These are phyloP conservation scores for Sciurus niger DNA, from an alignment of 2,113 vertebrate species.

Conservation along the genomic window DNA sequence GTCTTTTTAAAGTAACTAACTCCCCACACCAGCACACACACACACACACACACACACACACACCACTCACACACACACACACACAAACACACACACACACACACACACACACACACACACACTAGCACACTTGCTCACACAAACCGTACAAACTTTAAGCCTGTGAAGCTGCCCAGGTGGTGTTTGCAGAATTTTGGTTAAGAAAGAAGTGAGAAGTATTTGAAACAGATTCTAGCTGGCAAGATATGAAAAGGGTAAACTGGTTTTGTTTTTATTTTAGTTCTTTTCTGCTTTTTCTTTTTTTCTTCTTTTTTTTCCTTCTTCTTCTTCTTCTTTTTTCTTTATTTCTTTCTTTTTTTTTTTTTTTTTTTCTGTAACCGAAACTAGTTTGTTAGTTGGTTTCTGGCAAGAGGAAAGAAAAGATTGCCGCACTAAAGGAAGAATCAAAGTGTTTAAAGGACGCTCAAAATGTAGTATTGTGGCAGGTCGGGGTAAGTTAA, in stretches of 20 bases:
- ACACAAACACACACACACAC: constrained; percentile 62
- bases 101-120: constrained; percentile 74
- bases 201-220: constrained; percentile 85
- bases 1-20: constrained; percentile 88
- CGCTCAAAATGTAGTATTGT: constrained; percentile 85
- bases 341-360: neutral
- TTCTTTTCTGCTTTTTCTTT: neutral
- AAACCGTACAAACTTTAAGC: constrained; percentile 88
- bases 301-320: neutral
- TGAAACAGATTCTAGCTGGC: constrained; percentile 79
- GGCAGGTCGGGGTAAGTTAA: constrained; percentile 88
- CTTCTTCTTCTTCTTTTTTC: neutral
- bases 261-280: constrained; percentile 1
- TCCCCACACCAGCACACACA: constrained; percentile 75
- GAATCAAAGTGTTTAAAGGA: constrained; percentile 81
- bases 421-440: constrained; percentile 84
- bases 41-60: constrained; percentile 52
- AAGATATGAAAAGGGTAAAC: constrained; percentile 10
- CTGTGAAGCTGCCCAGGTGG: constrained; percentile 89
- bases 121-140: constrained; percentile 71
- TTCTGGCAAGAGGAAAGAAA: constrained; percentile 82
- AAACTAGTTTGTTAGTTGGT: constrained; percentile 80
- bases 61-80: constrained; percentile 71
- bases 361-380: neutral
- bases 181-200: constrained; percentile 86